Conservation (phyloP, 2,888 invertebrate species). For the Drosophila melanosoma region DNA sequence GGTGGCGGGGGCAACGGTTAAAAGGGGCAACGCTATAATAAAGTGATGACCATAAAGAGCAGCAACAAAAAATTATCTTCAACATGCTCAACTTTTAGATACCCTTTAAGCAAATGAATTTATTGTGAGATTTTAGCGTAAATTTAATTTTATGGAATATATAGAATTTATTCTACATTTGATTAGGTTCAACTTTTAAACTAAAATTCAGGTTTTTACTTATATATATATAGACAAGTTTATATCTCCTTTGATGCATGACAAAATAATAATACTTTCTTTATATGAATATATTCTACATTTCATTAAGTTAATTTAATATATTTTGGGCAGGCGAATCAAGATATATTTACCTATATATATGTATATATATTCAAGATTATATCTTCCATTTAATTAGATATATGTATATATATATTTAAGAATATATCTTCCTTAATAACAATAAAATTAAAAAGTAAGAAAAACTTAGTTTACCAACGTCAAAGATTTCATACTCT, state of each 20-base stretch:
- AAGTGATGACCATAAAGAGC: neutral
- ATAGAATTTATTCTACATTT: too few relatives aligned
- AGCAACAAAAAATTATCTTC: neutral
- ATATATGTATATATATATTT: neutral
- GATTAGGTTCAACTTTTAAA: too few relatives aligned
- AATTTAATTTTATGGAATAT: too few relatives aligned
- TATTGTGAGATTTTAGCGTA: too few relatives aligned
- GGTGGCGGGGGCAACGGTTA: neutral
- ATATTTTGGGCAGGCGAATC: too few relatives aligned
- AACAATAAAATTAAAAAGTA: neutral
- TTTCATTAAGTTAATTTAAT: too few relatives aligned
- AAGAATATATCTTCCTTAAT: neutral
- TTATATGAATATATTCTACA: too few relatives aligned
- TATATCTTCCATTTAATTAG: too few relatives aligned
- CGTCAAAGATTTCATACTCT: neutral
- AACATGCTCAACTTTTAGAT: neutral
- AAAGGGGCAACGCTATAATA: neutral
- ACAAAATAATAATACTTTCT: neutral
- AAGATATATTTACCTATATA: too few relatives aligned
- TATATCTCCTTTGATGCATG: neutral
- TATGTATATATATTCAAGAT: too few relatives aligned
- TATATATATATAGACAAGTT: neutral
- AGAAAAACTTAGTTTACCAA: neutral
- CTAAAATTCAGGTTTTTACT: neutral
- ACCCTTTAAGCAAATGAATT: neutral